Percentiles rank a stretch among this genome's conserved stretches.
Evolutionary conservation across 1,140 invertebrate species (phyloP).

Genomic region (Drosophila ohnishii): DNA sequence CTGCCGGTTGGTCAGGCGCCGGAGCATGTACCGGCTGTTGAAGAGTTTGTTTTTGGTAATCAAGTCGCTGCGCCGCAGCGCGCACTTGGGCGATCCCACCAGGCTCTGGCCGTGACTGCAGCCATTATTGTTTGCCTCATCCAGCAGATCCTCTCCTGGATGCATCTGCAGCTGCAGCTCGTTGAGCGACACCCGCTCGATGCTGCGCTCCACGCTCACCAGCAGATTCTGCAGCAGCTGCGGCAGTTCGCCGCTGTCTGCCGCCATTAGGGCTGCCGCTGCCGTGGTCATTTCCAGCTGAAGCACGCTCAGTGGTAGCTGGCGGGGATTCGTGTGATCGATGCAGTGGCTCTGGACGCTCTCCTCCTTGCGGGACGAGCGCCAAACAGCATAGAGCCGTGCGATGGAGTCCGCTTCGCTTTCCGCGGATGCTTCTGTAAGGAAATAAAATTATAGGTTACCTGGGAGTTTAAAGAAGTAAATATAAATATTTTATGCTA

Average conservation of each 20-base stretch:
- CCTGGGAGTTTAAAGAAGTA: background rate
- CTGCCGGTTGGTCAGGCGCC: conserved; percentile 78
- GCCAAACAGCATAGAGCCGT: conserved; percentile 79
- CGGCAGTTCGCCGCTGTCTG: conserved; percentile 84
- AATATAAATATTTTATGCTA: background rate
- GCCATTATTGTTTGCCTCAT: conserved; percentile 58
- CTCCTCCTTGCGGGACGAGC: conserved; percentile 59
- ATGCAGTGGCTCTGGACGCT: conserved; percentile 63
- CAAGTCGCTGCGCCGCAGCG: conserved; percentile 80
- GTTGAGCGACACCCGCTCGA: conserved; percentile 87
- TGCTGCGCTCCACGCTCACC: conserved; percentile 87
- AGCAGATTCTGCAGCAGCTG: conserved; percentile 86
- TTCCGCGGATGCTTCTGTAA: conserved; percentile 33
- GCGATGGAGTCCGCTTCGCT: conserved; percentile 57
- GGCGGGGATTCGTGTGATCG: conserved; percentile 57
- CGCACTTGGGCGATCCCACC: conserved; percentile 79
- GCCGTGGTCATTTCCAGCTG: conserved; percentile 72
- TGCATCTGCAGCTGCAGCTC: conserved; percentile 87
- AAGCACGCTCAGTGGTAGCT: conserved; percentile 63
- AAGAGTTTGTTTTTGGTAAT: conserved; percentile 83
- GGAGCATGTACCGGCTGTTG: conserved; percentile 81
- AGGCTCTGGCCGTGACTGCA: conserved; percentile 42
- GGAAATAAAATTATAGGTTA: background rate
- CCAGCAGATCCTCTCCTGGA: conserved; percentile 53
- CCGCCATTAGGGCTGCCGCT: conserved; percentile 53